Percentiles rank a stretch among this genome's conserved stretches.
These are phyloP conservation scores for Monopis laevigella DNA, from an alignment of 2,888 invertebrate genomes.

Conservation along the genomic window DNA sequence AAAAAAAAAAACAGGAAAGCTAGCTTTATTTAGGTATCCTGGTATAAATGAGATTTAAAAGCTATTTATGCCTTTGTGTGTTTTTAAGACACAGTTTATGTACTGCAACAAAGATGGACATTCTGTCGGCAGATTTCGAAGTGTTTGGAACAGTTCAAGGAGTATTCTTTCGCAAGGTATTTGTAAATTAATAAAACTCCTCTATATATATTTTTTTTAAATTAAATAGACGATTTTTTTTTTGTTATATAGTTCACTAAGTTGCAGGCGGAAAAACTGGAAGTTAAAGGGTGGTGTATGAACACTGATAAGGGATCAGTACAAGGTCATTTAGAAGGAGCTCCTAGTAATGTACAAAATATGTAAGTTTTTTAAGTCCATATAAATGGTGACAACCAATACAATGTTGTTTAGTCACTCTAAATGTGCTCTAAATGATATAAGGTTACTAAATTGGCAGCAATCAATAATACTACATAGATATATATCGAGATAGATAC, in stretches of 20 bases:
- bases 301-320: slow-evolving; percentile 76
- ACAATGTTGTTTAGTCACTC: too few species aligned
- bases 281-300: slow-evolving; percentile 77
- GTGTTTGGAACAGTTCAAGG: slow-evolving; percentile 71
- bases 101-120: slow-evolving; percentile 24
- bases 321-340: slow-evolving; percentile 73
- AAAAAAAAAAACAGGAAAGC: not conserved
- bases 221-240: slow-evolving; percentile 8
- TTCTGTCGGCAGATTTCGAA: slow-evolving; percentile 63
- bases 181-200: not conserved
- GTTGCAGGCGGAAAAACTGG: slow-evolving; percentile 69
- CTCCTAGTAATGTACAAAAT: slow-evolving; percentile 59
- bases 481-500: too few species aligned
- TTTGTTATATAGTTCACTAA: slow-evolving; percentile 62
- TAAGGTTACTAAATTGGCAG: too few species aligned
- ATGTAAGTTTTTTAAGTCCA: slow-evolving; percentile 65
- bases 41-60: too few species aligned
- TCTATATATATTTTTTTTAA: not conserved
- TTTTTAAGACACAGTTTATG: not conserved
- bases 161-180: slow-evolving; percentile 71
- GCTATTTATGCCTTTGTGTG: too few species aligned
- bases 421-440: too few species aligned
- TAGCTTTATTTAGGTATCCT: too few species aligned
- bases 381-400: too few species aligned
- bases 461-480: too few species aligned